Percentiles rank a stretch among this genome's conserved stretches.
Evolutionary conservation across 2,797 vertebrate genomes (phyloP).

Genomic region (Avahi laniger): DNA sequence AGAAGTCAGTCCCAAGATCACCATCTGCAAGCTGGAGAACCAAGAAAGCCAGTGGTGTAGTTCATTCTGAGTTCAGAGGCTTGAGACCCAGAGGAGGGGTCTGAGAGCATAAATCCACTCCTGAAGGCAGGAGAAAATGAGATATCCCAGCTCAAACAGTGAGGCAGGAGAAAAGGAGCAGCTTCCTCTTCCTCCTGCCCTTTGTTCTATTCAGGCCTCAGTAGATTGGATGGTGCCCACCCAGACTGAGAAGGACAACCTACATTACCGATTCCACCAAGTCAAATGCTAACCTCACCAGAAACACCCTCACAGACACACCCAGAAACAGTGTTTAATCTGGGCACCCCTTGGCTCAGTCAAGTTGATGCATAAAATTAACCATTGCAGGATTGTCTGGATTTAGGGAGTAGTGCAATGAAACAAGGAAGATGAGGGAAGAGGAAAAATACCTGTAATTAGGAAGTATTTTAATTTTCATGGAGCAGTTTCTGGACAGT

Average conservation of each 20-base stretch:
- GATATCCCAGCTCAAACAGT: neutral
- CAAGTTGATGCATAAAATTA: neutral
- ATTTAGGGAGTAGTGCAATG: neutral
- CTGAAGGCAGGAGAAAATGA: neutral
- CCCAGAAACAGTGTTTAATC: neutral
- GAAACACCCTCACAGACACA: neutral
- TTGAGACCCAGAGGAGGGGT: neutral
- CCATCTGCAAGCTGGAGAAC: neutral
- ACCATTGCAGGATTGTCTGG: neutral
- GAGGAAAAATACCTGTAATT: neutral
- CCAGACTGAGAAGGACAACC: neutral
- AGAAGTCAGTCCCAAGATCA: neutral
- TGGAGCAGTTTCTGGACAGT: neutral
- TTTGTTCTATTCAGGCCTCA: neutral
- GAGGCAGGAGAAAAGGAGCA: neutral
- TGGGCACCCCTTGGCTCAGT: neutral
- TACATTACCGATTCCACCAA: too few species aligned
- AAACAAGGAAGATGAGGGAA: neutral
- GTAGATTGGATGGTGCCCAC: too few species aligned
- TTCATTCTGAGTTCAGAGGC: too few species aligned
- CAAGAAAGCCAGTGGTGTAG: too few species aligned
- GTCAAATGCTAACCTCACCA: neutral
- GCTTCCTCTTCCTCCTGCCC: neutral
- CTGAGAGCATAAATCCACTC: neutral
- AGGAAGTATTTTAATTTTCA: neutral